Evolutionary conservation across 2,797 vertebrate species (phyloP).

Genomic region (Phalanger gymnotis): DNA sequence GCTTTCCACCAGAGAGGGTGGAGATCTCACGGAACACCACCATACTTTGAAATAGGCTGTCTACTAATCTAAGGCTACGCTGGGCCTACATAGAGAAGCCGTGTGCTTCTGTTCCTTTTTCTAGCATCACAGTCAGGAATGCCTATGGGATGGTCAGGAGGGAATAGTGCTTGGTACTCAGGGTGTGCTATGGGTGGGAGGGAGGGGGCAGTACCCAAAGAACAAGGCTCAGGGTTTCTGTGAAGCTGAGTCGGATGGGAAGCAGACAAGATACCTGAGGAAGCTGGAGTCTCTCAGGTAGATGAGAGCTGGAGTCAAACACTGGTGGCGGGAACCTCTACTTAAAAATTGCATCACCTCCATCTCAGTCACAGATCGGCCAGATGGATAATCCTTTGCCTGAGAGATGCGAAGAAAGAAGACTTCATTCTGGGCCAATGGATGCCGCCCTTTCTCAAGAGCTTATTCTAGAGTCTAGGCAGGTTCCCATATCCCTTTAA

Average conservation of each 20-base stretch:
- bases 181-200: neutral
- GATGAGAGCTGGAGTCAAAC: constrained; percentile 85
- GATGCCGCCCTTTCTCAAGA: neutral
- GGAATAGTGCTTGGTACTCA: neutral
- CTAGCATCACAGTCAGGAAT: neutral
- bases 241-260: neutral
- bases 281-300: constrained; percentile 89
- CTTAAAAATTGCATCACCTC: constrained; percentile 91
- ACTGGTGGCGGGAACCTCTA: constrained; percentile 72
- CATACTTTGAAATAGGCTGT: neutral
- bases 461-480: neutral
- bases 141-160: neutral
- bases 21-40: neutral
- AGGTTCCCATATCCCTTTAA: neutral
- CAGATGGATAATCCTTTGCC: constrained; percentile 86
- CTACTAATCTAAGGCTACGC: neutral
- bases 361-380: constrained; percentile 92
- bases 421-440: neutral
- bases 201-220: neutral
- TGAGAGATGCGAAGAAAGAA: constrained; percentile 65
- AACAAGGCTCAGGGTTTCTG: neutral
- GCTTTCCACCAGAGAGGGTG: neutral
- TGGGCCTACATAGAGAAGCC: neutral
- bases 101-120: neutral
- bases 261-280: constrained; percentile 80